Conservation (phyloP, 2,888 invertebrate species). For the Drosophila ezoana region DNA sequence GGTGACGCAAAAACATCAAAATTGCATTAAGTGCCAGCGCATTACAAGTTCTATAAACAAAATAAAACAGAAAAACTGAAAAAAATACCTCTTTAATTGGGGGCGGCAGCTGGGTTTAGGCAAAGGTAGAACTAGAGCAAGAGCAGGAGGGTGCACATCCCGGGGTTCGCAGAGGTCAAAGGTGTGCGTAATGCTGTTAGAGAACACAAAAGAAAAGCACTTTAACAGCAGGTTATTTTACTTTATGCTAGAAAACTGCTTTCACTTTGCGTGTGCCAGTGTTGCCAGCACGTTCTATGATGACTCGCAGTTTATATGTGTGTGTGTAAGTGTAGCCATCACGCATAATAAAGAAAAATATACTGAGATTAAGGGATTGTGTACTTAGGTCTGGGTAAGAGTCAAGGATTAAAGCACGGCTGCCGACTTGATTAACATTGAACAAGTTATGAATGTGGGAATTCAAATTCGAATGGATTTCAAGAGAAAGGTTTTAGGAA, state of each 20-base stretch:
- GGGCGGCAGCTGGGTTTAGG: not conserved
- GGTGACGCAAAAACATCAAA: slow-evolving; percentile 69
- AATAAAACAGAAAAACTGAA: not conserved
- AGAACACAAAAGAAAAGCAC: slow-evolving; percentile 33
- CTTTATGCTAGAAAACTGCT: slow-evolving; percentile 18
- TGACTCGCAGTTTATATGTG: not conserved
- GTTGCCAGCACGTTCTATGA: slow-evolving; percentile 23
- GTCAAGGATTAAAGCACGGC: too few relatives aligned
- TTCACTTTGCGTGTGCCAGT: slow-evolving; percentile 15
- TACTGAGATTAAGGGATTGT: too few relatives aligned
- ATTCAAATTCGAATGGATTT: too few relatives aligned
- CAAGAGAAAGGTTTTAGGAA: too few relatives aligned
- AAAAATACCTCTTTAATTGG: slow-evolving; percentile 50
- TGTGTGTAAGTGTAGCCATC: too few relatives aligned
- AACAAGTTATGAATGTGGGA: too few relatives aligned
- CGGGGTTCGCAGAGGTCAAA: slow-evolving; percentile 11
- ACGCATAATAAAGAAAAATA: too few relatives aligned
- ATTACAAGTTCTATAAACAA: slow-evolving; percentile 37
- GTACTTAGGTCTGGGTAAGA: too few relatives aligned
- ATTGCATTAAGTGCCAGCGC: slow-evolving; percentile 67
- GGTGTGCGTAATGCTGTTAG: slow-evolving; percentile 18
- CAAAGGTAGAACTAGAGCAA: not conserved
- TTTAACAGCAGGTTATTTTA: slow-evolving; percentile 32
- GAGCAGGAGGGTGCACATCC: not conserved
- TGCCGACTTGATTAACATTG: too few relatives aligned